phyloP scores from a whole-genome alignment of 2,113 vertebrate genomes.

The Lepus europaeus region DNA sequence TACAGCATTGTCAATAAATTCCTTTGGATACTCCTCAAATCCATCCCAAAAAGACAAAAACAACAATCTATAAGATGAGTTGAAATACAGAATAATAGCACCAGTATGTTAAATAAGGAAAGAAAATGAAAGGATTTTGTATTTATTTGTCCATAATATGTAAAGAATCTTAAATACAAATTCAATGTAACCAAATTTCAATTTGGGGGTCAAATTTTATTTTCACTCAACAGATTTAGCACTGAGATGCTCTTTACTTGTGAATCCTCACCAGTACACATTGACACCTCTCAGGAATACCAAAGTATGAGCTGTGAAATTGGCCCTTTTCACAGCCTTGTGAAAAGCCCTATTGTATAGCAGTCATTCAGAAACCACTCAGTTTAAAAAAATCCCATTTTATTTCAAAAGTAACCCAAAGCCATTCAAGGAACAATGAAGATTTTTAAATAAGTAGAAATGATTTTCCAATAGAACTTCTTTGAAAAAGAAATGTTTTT shows the following conservation, averaged over 20 bases:
- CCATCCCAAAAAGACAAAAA: not conserved
- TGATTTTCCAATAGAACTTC: not conserved
- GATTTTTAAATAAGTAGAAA: constrained; percentile 8
- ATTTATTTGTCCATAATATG: constrained; percentile 17
- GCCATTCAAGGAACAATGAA: not conserved
- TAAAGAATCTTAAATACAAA: constrained; percentile 35
- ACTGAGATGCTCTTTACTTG: not conserved
- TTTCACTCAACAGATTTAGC: not conserved
- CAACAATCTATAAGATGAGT: not conserved
- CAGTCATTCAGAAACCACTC: constrained; percentile 32
- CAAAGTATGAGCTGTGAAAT: constrained; percentile 10
- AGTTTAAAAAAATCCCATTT: not conserved
- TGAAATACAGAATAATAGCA: not conserved
- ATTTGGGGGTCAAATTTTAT: not conserved
- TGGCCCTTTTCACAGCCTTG: not conserved
- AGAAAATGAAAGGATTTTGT: not conserved
- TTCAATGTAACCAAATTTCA: constrained; percentile 9
- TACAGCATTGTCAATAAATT: not conserved
- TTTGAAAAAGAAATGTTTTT: not conserved
- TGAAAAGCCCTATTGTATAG: not conserved
- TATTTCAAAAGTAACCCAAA: constrained; percentile 24
- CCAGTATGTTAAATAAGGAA: constrained; percentile 21
- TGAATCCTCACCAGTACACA: not conserved
- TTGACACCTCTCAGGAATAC: not conserved
- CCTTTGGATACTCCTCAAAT: not conserved